Evolutionary conservation across 2,113 vertebrate species (phyloP), one percentile per base, ranked within the genome.

Genomic region (Pteruthius melanotis): DNA sequence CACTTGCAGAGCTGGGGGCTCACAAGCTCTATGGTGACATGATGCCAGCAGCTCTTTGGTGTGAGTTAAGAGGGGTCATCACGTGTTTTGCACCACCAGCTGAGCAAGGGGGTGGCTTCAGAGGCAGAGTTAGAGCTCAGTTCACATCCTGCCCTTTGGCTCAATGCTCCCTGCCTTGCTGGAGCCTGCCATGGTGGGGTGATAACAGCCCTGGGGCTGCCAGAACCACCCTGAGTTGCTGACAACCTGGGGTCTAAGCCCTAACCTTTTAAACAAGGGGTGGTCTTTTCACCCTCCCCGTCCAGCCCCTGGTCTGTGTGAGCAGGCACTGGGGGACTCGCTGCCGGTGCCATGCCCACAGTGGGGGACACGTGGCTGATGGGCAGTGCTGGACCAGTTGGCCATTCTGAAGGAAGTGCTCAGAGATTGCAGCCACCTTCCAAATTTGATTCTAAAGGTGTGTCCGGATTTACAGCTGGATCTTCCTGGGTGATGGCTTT

Each of bases 361-460:
- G 3, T 33, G 10, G 21, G 56, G 40, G 4, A 31, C 11, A 3
- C 0, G 0, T 19, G 39, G 13, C 16, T 24, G 11, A 17, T 18
- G 22, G 35, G 23, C 20, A 8, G 4, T 8, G 42, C 31, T 9
- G 6, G 16, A 47, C 47, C 23, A 31, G 16, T 13, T 1, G 2
- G 44, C 45, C 30, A 11, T 0, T 0, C 33, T 45, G 79, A 79
- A 68, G 63, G 53, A 90, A 37, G 28, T 0, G 0, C 61, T 75
- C 21, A 40, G 11, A 10, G 14, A 2, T 10, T 7, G 5, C 5
- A 3, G 40, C n/a, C 2, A 1, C 50, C 37, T 59, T 92, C 45
- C 27, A 11, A n/a, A 72, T 76, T 57, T 66, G 39, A 16, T 83
- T 93, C 68, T 30, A 79, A 71, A 31, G 27, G 13, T 37, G 44